Percentiles rank a stretch among this genome's conserved stretches.
phyloP scores from a whole-genome alignment of 2,113 vertebrate species.

The Pachyramphus minor region DNA sequence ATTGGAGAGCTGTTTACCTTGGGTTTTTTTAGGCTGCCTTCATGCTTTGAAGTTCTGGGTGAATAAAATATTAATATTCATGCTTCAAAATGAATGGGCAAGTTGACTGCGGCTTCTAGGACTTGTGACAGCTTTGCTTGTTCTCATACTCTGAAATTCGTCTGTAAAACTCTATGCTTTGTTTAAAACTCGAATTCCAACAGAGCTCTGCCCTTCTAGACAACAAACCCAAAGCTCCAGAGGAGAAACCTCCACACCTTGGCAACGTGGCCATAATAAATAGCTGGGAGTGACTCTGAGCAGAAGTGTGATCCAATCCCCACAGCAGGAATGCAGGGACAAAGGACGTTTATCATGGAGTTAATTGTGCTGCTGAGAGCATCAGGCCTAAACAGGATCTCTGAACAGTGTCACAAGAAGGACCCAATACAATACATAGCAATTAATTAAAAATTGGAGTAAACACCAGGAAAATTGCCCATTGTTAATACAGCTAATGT shows the following conservation, averaged over 20 bases:
- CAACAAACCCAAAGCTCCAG: neutral
- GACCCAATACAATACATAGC: neutral
- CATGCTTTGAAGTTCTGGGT: neutral
- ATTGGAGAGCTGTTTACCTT: neutral
- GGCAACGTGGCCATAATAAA: neutral
- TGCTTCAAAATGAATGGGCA: neutral
- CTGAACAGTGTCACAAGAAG: neutral
- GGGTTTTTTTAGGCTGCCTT: neutral
- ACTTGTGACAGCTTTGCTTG: neutral
- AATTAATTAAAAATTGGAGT: neutral
- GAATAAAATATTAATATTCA: neutral
- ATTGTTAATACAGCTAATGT: neutral
- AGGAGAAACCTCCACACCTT: neutral
- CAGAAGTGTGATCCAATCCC: neutral
- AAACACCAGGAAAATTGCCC: neutral
- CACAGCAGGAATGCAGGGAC: neutral
- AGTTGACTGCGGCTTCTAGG: neutral
- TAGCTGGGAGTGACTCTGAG: neutral
- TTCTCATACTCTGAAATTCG: neutral
- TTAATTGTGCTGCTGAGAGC: neutral
- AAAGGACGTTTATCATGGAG: neutral
- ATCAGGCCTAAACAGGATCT: neutral
- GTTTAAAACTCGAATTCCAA: neutral
- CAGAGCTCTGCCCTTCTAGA: neutral
- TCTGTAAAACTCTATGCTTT: neutral